A percentile compares a stretch with the other conserved stretches of the same genome.
Evolutionary conservation across 2,888 invertebrate genomes (phyloP).

Genomic region (Lasioglossum vierecki): DNA sequence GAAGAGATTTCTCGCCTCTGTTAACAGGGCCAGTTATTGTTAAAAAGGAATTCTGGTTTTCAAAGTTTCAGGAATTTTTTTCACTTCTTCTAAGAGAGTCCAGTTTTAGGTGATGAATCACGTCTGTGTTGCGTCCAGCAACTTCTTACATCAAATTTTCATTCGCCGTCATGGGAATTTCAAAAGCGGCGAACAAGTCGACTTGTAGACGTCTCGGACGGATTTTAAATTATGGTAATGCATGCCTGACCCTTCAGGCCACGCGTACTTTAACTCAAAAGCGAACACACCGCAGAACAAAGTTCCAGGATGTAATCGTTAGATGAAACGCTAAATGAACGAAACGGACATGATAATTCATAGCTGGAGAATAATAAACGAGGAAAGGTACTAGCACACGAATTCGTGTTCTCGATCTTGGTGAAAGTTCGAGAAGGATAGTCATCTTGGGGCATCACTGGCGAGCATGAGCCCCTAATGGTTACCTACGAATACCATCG

Average conservation of each 20-base stretch:
- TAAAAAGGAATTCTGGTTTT: not conserved
- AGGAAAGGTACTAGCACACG: constrained; percentile 23
- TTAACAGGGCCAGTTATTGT: not conserved
- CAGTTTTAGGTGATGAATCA: too few species aligned
- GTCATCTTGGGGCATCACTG: not conserved
- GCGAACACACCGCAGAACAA: constrained; percentile 30
- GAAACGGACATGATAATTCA: constrained; percentile 38
- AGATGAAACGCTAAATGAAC: constrained; percentile 38
- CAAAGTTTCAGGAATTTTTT: not conserved
- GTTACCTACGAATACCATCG: constrained; percentile 9
- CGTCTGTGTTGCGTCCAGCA: not conserved
- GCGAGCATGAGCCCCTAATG: constrained; percentile 5
- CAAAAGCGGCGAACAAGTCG: not conserved
- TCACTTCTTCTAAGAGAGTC: not conserved
- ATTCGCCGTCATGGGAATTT: constrained; percentile 3
- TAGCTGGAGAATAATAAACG: constrained; percentile 24
- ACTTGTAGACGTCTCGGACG: constrained; percentile 17
- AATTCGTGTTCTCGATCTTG: constrained; percentile 39
- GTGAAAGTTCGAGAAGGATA: constrained; percentile 39
- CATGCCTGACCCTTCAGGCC: constrained; percentile 18
- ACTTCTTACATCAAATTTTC: constrained; percentile 24
- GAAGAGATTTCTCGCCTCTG: not conserved
- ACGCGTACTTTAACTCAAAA: constrained; percentile 1
- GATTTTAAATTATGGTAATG: constrained; percentile 57
- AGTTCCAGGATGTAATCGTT: constrained; percentile 47